These are phyloP conservation scores for Hypsopygia costalis DNA, from an alignment of 2,888 invertebrate species.

Conservation along the genomic window DNA sequence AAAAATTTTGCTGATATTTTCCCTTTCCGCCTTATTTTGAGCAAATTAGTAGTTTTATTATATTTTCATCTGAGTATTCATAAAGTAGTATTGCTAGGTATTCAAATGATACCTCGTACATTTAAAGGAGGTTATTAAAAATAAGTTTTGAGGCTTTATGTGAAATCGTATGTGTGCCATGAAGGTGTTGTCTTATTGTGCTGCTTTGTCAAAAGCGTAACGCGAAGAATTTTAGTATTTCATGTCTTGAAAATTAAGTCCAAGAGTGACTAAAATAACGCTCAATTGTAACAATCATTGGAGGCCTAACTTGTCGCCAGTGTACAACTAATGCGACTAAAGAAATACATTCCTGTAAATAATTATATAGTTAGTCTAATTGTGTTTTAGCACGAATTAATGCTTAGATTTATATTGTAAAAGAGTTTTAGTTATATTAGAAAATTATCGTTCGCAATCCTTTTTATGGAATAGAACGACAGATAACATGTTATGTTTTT, in stretches of 20 bases:
- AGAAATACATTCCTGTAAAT: constrained; percentile 61
- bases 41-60: background rate
- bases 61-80: background rate
- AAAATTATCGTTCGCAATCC: constrained; percentile 2
- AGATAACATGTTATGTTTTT: constrained; percentile 13
- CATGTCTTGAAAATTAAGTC: background rate
- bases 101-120: background rate
- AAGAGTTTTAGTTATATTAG: constrained; percentile 6
- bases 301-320: constrained; percentile 7
- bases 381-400: constrained; percentile 23
- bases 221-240: background rate
- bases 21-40: background rate
- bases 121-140: background rate
- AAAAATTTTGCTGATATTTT: background rate
- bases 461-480: constrained; percentile 2
- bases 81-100: constrained; percentile 5
- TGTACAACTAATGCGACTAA: constrained; percentile 17
- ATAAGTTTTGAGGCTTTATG: background rate
- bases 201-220: background rate
- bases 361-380: constrained; percentile 29
- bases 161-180: constrained; percentile 4
- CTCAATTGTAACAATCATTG: constrained; percentile 4
- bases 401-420: constrained; percentile 11
- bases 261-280: background rate
- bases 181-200: background rate